Conservation (phyloP, 2,888 invertebrate genomes). For the Eurytoma adleriae region DNA sequence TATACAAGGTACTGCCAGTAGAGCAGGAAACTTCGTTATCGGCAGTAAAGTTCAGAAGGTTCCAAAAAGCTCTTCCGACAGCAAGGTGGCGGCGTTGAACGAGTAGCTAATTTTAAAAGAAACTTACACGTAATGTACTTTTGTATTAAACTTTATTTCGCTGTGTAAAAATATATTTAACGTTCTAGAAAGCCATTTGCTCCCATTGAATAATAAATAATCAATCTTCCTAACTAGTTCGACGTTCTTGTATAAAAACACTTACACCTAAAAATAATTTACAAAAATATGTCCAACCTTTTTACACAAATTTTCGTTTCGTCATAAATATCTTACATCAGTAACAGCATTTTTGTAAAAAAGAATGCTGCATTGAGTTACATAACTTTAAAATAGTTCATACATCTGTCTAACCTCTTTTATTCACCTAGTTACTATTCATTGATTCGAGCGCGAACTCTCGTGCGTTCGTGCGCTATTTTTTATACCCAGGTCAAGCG, state of each 20-base stretch:
- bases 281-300: slow-evolving; percentile 5
- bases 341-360: slow-evolving; percentile 5
- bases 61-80: background rate
- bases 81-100: background rate
- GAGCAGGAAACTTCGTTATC: slow-evolving; percentile 16
- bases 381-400: slow-evolving; percentile 33
- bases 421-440: slow-evolving; percentile 50
- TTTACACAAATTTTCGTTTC: background rate
- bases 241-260: slow-evolving; percentile 23
- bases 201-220: background rate
- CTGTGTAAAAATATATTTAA: slow-evolving; percentile 36
- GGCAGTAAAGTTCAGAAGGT: background rate
- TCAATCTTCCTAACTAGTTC: background rate
- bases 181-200: background rate
- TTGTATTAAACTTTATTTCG: slow-evolving; percentile 31
- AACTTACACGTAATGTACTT: background rate
- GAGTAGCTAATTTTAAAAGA: background rate
- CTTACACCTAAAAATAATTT: slow-evolving; percentile 37
- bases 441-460: slow-evolving; percentile 36
- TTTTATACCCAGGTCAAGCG: slow-evolving; percentile 31
- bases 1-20: background rate
- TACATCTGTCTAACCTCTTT: slow-evolving; percentile 42
- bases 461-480: slow-evolving; percentile 8
- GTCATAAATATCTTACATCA: background rate
- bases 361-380: background rate